Percentiles rank a stretch among this genome's conserved stretches.
Conservation (phyloP, 1,140 invertebrate species). For the Pogonus chalceus region DNA sequence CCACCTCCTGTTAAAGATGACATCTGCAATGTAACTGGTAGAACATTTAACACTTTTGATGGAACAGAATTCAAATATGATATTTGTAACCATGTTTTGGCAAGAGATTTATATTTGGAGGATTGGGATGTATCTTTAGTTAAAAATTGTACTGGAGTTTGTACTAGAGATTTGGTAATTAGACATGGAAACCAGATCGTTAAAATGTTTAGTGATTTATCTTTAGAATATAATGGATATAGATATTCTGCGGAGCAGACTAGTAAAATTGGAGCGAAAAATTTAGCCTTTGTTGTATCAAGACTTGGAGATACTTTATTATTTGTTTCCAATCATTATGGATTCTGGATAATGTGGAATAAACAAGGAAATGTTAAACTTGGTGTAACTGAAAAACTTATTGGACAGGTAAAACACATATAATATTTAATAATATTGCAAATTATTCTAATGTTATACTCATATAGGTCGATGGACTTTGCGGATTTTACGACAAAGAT, state of each 20-base stretch:
- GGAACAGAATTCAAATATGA: slow-evolving; percentile 65
- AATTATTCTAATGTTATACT: too few species aligned
- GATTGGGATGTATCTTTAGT: slow-evolving; percentile 60
- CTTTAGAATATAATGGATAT: slow-evolving; percentile 53
- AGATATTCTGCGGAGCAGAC: slow-evolving; percentile 56
- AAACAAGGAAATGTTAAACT: slow-evolving; percentile 58
- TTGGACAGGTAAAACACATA: too few species aligned
- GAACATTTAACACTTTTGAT: slow-evolving; percentile 70
- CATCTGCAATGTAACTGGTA: slow-evolving; percentile 61
- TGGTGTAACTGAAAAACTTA: slow-evolving; percentile 51
- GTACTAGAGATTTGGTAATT: slow-evolving; percentile 48
- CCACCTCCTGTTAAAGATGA: slow-evolving; percentile 47
- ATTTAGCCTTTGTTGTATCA: slow-evolving; percentile 53
- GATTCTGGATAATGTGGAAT: slow-evolving; percentile 63
- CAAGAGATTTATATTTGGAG: slow-evolving; percentile 49
- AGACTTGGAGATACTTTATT: slow-evolving; percentile 55
- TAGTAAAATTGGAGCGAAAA: slow-evolving; percentile 51
- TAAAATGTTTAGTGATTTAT: slow-evolving; percentile 51
- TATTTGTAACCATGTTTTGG: slow-evolving; percentile 67
- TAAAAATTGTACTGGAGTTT: slow-evolving; percentile 47
- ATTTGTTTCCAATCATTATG: slow-evolving; percentile 56
- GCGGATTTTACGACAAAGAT: slow-evolving; percentile 62
- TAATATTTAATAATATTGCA: too few species aligned
- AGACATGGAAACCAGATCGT: slow-evolving; percentile 45
- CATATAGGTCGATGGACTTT: slow-evolving; percentile 73